Evolutionary conservation across 53 echinoderm and acorn worm species (phyloP), one percentile per base, ranked within the genome.

Genomic region (Apostichopus leukothele): DNA sequence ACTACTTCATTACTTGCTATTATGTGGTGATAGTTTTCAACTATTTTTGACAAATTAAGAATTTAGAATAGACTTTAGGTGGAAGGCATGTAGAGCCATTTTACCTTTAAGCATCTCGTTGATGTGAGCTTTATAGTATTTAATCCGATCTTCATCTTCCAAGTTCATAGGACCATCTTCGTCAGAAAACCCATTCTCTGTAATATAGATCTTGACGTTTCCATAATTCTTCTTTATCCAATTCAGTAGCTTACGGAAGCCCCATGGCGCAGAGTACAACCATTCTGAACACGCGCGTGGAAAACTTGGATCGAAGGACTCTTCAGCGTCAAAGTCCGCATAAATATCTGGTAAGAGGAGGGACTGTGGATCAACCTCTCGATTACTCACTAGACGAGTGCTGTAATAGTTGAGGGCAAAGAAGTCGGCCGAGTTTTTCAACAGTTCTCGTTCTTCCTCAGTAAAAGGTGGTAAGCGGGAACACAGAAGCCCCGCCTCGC

Each of bases 91-190:
- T 27, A 27, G 27, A 27, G 9, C 57, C 7, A n/a, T 12, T 52
- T 55, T 77, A 95, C 96, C 96, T 96, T 96, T 96, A 5, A 96
- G 84, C 73, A 93, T 91, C 80, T 96, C 96, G 74, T 96, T 96
- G 90, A 96, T 88, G 91, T 96, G 93, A 1, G 96, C 80, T 75
- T 88, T 90, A 85, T 90, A 94, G 85, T 93, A 96, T 75, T 95
- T 96, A 20, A 88, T 74, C 73, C 96, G 88, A 13, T 89, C 22
- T 26, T 89, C 92, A 76, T 96, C 95, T 7, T 92, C 75, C 16
- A 93, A 75, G 23, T 92, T 76, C 93, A 96, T 89, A 0, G 90
- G 88, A 11, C 95, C 95, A 14, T 92, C 94, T 53, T 84, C 89
- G 60, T 93, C 92, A 9, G 96, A 94, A 60, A 95, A 90, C 12